Evolutionary conservation across 2,113 vertebrate genomes (phyloP), one percentile per base, ranked within the genome.

Genomic region (Furnarius figulus): DNA sequence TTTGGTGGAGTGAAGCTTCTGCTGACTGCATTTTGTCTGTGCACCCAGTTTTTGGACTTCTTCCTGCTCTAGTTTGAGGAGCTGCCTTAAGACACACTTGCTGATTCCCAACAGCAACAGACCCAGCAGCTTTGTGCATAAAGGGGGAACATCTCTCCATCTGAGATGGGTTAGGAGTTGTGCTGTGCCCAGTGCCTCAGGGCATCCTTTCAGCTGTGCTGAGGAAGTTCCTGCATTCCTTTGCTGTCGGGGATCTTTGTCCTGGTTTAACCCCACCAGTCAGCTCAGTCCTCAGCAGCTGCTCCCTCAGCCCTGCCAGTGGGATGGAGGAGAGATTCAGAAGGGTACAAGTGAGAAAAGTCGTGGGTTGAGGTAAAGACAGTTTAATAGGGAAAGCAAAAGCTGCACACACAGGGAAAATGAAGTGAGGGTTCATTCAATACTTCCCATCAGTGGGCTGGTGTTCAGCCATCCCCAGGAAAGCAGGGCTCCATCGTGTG

Each of bases 391-490:
- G 33, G 24, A 17, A 50, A 39, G 59, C 20, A 59, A 88, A 79
- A 80, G 52, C 56, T 20, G 2, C 0, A 0, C 7, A 13, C 25
- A 5, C 21, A 46, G 59, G 46, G 71, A 79, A 16, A 71, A 46
- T 20, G 14, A 56, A 40, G 21, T 23, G 6, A 67, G 42, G 39
- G n/a, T 76, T 73, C 5, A 23, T 44, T 59, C 13, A 10, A 30
- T 10, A 1, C 53, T 73, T 68, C 63, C 47, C 31, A 35, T 23
- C 2, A 2, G 21, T 10, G 33, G 30, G 58, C 42, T 67, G 82
- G 16, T 53, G 59, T 35, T 56, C 27, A 67, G 56, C 76, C 33
- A 52, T 37, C 10, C 3, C 42, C 50, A 37, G 61, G 66, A 83
- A 9, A 89, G 62, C 55, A 21, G 37, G 35, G 47, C 31, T 89